phyloP scores from a whole-genome alignment of 37 sponge, comb jelly and placozoan species.

The Eunapius fragilis region DNA sequence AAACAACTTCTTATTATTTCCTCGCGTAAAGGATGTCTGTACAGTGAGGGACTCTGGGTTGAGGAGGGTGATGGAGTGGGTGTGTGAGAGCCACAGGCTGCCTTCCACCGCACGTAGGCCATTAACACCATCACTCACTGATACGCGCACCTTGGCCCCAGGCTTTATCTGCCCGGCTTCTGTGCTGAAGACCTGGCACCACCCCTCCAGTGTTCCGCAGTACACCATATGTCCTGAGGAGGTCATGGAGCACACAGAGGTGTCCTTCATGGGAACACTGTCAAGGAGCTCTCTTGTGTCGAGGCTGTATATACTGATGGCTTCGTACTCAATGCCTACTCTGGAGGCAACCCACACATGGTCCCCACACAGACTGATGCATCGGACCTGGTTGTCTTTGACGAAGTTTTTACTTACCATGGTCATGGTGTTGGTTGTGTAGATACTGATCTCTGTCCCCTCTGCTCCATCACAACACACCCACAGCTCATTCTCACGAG shows the following conservation, averaged over 20 bases:
- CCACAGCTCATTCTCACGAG: slow-evolving; percentile 58
- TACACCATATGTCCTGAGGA: slow-evolving; percentile 31
- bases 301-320: slow-evolving; percentile 66
- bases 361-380: slow-evolving; percentile 61
- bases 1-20: slow-evolving; percentile 1
- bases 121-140: slow-evolving; percentile 57
- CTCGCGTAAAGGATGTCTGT: slow-evolving; percentile 37
- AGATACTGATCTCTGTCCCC: slow-evolving; percentile 73
- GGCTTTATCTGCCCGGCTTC: slow-evolving; percentile 34
- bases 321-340: slow-evolving; percentile 73
- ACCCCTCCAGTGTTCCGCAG: slow-evolving; percentile 81
- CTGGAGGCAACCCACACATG: slow-evolving; percentile 80
- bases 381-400: slow-evolving; percentile 72
- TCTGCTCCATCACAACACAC: slow-evolving; percentile 68
- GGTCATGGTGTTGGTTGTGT: slow-evolving; percentile 68
- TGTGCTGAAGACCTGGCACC: slow-evolving; percentile 44
- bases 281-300: slow-evolving; percentile 51
- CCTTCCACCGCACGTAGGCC: slow-evolving; percentile 50
- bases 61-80: slow-evolving; percentile 65
- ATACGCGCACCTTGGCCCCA: slow-evolving; percentile 56
- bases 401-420: slow-evolving; percentile 48
- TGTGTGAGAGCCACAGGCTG: slow-evolving; percentile 70
- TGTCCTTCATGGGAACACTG: slow-evolving; percentile 71
- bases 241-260: slow-evolving; percentile 74
- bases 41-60: slow-evolving; percentile 50